These are phyloP conservation scores for Psilanteris sp. DNA, from an alignment of 1,140 invertebrate species.

Conservation along the genomic window DNA sequence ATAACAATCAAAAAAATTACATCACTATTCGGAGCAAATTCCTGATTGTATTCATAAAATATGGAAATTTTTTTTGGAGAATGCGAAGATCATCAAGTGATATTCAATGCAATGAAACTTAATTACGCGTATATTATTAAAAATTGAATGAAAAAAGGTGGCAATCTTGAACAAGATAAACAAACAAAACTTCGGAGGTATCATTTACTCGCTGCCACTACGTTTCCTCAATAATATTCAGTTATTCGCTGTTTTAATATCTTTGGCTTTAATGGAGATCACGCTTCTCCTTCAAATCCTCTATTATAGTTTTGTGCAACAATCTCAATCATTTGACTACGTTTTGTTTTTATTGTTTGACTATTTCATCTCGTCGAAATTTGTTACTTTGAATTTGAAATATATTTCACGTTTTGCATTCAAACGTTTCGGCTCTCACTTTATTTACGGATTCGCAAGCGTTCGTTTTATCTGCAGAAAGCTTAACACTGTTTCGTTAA, in stretches of 20 bases:
- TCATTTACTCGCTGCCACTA: slow-evolving; percentile 57
- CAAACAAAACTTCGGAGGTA: slow-evolving; percentile 18
- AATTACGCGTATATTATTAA: slow-evolving; percentile 14
- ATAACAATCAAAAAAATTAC: not conserved
- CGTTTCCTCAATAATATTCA: slow-evolving; percentile 45
- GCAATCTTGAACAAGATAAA: not conserved
- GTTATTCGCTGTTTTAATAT: slow-evolving; percentile 31
- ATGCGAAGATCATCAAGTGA: slow-evolving; percentile 25
- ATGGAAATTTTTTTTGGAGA: slow-evolving; percentile 22
- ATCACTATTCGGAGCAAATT: not conserved
- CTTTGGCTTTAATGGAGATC: slow-evolving; percentile 61
- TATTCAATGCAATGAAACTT: slow-evolving; percentile 32
- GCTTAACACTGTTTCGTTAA: not conserved
- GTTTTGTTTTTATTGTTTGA: slow-evolving; percentile 9
- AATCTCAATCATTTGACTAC: slow-evolving; percentile 20
- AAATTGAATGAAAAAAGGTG: slow-evolving; percentile 8
- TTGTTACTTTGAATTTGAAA: slow-evolving; percentile 1
- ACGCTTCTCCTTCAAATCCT: slow-evolving; percentile 39
- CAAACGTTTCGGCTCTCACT: slow-evolving; percentile 7
- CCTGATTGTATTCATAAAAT: not conserved
- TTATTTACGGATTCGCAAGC: slow-evolving; percentile 6
- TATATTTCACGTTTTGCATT: slow-evolving; percentile 9
- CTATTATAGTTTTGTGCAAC: slow-evolving; percentile 45
- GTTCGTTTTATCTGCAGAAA: slow-evolving; percentile 8
- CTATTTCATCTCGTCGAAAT: slow-evolving; percentile 8